These are phyloP conservation scores for Osmerus mordax DNA, from an alignment of 2,113 vertebrate species.

Conservation along the genomic window DNA sequence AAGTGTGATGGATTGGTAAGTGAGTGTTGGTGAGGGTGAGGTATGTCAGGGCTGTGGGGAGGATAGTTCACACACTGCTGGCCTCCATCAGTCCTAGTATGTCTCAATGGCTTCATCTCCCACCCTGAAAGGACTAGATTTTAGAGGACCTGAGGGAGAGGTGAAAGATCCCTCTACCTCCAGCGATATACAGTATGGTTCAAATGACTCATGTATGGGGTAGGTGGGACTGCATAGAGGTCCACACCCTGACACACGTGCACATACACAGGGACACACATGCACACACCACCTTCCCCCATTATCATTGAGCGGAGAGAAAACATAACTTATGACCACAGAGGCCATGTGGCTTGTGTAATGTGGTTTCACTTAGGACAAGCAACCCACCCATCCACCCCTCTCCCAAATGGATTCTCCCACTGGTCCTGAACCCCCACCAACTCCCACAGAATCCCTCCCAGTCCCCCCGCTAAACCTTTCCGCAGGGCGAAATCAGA, in stretches of 20 bases:
- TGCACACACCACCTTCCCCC: neutral
- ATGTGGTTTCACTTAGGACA: slow-evolving; percentile 34
- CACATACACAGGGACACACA: neutral
- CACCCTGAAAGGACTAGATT: slow-evolving; percentile 28
- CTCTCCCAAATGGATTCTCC: neutral
- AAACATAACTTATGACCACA: slow-evolving; percentile 21
- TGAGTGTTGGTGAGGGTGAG: slow-evolving; percentile 12
- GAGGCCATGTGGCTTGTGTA: slow-evolving; percentile 24
- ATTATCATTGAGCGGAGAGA: neutral
- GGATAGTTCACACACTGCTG: slow-evolving; percentile 34
- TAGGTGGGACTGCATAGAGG: slow-evolving; percentile 12
- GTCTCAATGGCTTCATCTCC: slow-evolving; percentile 21
- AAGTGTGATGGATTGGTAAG: neutral
- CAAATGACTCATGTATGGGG: slow-evolving; percentile 9
- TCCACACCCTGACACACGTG: neutral
- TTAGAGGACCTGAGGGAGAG: neutral
- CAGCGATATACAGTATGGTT: slow-evolving; percentile 13
- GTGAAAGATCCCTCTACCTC: neutral
- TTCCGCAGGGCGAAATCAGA: slow-evolving; percentile 38
- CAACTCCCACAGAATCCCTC: neutral
- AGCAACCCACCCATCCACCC: neutral
- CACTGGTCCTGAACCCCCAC: neutral
- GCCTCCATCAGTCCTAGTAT: slow-evolving; percentile 20
- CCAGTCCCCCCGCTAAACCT: slow-evolving; percentile 5
- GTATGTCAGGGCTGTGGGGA: slow-evolving; percentile 25